Base-by-base conservation (phyloP, 2,113 vertebrate species). In the Clinocottus analis region DNA sequence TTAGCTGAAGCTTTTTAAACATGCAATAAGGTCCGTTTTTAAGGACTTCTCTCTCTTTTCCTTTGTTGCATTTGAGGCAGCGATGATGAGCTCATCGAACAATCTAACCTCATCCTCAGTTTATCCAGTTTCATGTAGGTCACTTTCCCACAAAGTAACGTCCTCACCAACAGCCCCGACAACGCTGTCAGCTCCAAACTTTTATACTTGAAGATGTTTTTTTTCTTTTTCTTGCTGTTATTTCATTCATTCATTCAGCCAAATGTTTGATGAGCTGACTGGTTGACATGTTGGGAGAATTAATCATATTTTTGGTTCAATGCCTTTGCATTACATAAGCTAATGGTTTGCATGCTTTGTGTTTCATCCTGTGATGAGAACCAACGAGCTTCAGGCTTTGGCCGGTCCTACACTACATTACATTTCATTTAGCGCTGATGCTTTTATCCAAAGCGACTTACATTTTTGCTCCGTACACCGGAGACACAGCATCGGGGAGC, bases 71-170 rank as follows among this genome's bases (percentile, higher is more conserved):
- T 21, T 51, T 70, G 39, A 73, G 35, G 12, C 79, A 77, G 67
- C 1, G 33, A 1, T 58, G 62, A 79, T 51, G 33, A 82, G 51
- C 64, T 69, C 63, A 55, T 14, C 72, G 76, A 65, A 77, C 17
- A 25, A 25, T 72, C 72, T 33, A 67, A 83, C 41, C 47, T 56
- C 25, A 68, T 84, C 69, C 64, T 69, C 77, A 63, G 14, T 23
- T 71, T 77, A 84, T 47, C 53, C 69, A 21, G 55, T 65, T 56
- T 58, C 61, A 83, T 84, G 76, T 83, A 69, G 82, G 82, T 82
- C 82, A 80, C 51, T 33, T 66, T 74, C 71, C 82, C 83, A 79
- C 79, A 75, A 62, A 13, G 75, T 47, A 60, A 81, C 8, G 45
- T 19, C 43, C 43, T 45, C 43, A 19, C 43, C 49, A 39, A 4